Evolutionary conservation across 2,113 vertebrate species (phyloP), one percentile per base, ranked within the genome.

Genomic region (Passer montanus): DNA sequence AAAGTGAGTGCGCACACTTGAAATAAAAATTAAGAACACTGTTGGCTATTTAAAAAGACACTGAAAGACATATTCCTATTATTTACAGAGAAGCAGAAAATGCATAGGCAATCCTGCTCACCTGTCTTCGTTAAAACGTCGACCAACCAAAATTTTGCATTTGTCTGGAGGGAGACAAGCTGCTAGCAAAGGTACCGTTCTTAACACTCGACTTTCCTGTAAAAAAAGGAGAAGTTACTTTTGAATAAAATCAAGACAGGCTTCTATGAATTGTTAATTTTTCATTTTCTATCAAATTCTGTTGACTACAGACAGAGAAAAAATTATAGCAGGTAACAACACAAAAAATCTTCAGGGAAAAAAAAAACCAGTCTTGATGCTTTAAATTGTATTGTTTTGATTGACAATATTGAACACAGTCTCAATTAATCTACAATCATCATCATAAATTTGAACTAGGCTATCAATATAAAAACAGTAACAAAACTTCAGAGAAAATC

Each of bases 51-150:
- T 64, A 31, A 22, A 62, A 62, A 87, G 22, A 50, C 26, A 70
- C 5, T 28, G 24, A 43, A 63, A 72, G 31, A 73, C 68, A n/a
- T 0, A 68, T 2, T 24, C 35, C 13, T 30, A 15, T 22, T 49
- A 59, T 27, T 72, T 16, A 91, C 8, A 82, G 33, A 49, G 15
- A 44, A 74, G 18, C n/a, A 81, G 52, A 81, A 94, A 49, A 70
- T 31, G 6, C 22, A 84, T 12, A 63, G 37, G 17, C 23, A 93
- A 37, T 84, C 19, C 35, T n/a, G 12, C 96, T 98, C 96, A 99
- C 99, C 98, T 98, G 73, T 99, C 99, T 93, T 99, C 99, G 84
- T 95, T 99, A 94, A 99, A 99, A 91, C 99, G 98, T 73, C 99
- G 98, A 68, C 99, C 99, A 78, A 99, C 97, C 78, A 99, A 98